Evolutionary conservation across 2,888 invertebrate genomes (phyloP).

Genomic region (Pristionchus fissidentatus): DNA sequence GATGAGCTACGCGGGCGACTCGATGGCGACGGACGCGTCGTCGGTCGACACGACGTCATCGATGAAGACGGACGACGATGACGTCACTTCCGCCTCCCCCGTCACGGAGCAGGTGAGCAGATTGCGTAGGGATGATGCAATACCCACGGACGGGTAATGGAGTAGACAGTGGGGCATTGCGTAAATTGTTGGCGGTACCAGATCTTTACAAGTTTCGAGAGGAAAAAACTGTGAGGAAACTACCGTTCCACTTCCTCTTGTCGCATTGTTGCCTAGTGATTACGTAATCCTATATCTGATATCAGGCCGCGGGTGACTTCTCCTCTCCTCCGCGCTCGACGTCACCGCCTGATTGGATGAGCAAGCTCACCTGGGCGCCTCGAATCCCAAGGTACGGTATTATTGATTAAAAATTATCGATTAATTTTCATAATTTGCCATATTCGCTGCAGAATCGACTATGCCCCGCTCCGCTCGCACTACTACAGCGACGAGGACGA

Average conservation of each 20-base stretch:
- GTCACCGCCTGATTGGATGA: neutral
- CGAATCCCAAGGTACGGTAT: neutral
- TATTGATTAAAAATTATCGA: neutral
- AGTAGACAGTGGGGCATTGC: neutral
- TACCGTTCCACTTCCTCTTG: neutral
- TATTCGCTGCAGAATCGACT: neutral
- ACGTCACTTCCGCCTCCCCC: neutral
- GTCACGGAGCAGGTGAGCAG: neutral
- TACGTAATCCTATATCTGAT: neutral
- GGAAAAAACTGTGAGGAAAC: neutral
- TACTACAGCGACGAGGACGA: neutral
- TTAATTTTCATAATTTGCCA: neutral
- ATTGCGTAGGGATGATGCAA: neutral
- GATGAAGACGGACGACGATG: constrained; percentile 16
- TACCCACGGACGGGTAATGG: neutral
- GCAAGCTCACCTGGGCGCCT: neutral
- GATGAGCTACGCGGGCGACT: neutral
- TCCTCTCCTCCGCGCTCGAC: neutral
- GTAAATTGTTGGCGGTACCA: neutral
- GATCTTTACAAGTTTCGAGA: neutral
- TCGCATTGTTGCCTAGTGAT: neutral
- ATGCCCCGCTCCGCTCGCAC: neutral
- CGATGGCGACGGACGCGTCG: neutral
- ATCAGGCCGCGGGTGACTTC: constrained; percentile 7
- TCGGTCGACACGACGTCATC: neutral